phyloP scores from a whole-genome alignment of 2,888 invertebrate species.

The Plebejus anna region DNA sequence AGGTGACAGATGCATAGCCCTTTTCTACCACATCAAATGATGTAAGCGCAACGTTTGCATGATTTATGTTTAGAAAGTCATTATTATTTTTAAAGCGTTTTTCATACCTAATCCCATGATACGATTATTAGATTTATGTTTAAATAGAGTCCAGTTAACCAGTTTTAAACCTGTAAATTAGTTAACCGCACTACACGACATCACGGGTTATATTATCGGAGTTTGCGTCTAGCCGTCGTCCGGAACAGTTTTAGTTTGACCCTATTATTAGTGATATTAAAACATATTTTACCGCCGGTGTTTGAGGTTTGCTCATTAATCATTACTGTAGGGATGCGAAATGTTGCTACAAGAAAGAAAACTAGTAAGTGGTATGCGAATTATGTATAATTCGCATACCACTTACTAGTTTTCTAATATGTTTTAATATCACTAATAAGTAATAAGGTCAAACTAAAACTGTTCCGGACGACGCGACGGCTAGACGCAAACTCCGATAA shows the following conservation, averaged over 20 bases:
- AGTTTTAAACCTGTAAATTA: neutral
- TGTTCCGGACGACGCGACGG: neutral
- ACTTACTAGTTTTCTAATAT: neutral
- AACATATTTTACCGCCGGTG: neutral
- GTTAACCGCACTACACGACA: neutral
- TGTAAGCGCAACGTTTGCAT: too few relatives aligned
- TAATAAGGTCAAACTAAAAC: constrained; percentile 2
- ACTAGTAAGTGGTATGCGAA: neutral
- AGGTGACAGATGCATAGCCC: neutral
- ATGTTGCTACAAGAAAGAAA: neutral
- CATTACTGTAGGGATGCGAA: neutral
- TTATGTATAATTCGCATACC: too few relatives aligned
- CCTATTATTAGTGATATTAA: neutral
- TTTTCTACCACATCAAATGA: too few relatives aligned
- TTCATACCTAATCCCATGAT: too few relatives aligned
- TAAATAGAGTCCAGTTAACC: neutral
- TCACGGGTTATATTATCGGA: neutral
- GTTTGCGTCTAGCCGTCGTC: neutral
- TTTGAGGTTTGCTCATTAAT: neutral
- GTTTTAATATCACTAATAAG: neutral
- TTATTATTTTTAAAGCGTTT: too few relatives aligned
- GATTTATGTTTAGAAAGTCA: too few relatives aligned
- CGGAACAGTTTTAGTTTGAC: neutral
- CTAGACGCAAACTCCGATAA: neutral
- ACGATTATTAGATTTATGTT: neutral